These are phyloP conservation scores for Fistularia commersonii DNA, from an alignment of 2,797 vertebrate species.

Conservation along the genomic window DNA sequence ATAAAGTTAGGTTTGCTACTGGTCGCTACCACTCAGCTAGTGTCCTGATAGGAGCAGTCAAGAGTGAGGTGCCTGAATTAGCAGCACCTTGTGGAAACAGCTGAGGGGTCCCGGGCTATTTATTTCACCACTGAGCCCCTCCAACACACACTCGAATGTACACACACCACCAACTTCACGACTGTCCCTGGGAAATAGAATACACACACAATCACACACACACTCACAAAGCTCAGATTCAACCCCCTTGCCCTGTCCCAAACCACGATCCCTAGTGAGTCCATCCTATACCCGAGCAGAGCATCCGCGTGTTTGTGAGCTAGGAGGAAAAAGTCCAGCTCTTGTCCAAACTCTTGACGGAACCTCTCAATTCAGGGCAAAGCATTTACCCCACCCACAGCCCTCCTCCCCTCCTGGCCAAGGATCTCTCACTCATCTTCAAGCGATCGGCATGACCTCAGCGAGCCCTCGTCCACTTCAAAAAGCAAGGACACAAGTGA, in stretches of 20 bases:
- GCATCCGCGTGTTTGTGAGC: slow-evolving; percentile 40
- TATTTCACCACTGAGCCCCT: slow-evolving; percentile 65
- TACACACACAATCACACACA: slow-evolving; percentile 23
- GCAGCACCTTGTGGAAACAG: slow-evolving; percentile 75
- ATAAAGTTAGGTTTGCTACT: slow-evolving; percentile 20
- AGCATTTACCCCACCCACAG: slow-evolving; percentile 27
- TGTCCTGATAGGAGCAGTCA: slow-evolving; percentile 54
- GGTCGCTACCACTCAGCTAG: slow-evolving; percentile 27
- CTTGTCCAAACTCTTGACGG: slow-evolving; percentile 26
- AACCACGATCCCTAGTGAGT: slow-evolving; percentile 5
- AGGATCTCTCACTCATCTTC: slow-evolving; percentile 36
- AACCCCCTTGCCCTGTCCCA: neutral
- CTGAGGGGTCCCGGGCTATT: slow-evolving; percentile 76
- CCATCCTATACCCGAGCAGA: slow-evolving; percentile 17
- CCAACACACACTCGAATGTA: slow-evolving; percentile 16
- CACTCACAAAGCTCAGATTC: slow-evolving; percentile 32
- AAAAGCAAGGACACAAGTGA: slow-evolving; percentile 63
- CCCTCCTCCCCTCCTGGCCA: slow-evolving; percentile 26
- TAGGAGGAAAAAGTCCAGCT: slow-evolving; percentile 24
- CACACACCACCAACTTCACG: slow-evolving; percentile 16
- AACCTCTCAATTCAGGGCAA: slow-evolving; percentile 45
- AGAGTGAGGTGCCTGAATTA: slow-evolving; percentile 71
- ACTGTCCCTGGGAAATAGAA: slow-evolving; percentile 35
- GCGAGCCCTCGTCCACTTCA: slow-evolving; percentile 60
- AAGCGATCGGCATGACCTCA: slow-evolving; percentile 55